Conservation (phyloP, 2,888 invertebrate genomes). For the Tachina fera region DNA sequence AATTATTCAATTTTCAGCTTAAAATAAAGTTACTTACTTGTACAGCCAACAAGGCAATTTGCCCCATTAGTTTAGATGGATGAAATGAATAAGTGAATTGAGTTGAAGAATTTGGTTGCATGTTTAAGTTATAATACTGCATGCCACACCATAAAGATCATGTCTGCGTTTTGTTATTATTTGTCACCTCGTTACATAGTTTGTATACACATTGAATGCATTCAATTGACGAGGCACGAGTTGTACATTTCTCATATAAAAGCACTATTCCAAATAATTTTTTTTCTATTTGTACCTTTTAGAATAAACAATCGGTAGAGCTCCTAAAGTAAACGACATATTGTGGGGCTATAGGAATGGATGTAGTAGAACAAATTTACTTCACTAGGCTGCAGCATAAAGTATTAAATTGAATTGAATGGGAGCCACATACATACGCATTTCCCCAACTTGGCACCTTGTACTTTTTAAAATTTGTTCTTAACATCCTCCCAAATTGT, state of each 20-base stretch:
- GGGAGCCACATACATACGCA: not conserved
- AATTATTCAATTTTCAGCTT: conserved; percentile 69
- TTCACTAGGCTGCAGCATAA: conserved; percentile 26
- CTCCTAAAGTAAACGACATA: not conserved
- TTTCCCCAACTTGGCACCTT: conserved; percentile 18
- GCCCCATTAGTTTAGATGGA: conserved; percentile 10
- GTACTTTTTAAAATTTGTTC: conserved; percentile 41
- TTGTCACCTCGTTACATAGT: conserved; percentile 73
- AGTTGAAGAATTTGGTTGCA: conserved; percentile 32
- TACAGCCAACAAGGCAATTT: conserved; percentile 54
- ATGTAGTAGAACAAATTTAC: conserved; percentile 22
- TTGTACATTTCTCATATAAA: conserved; percentile 26
- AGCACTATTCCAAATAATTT: conserved; percentile 3
- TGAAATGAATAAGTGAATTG: not conserved
- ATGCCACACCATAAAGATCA: conserved; percentile 59
- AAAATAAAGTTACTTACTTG: conserved; percentile 53
- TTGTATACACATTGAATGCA: conserved; percentile 47
- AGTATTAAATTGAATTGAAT: not conserved
- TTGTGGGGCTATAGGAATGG: conserved; percentile 17
- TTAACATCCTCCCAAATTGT: conserved; percentile 66
- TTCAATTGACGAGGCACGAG: conserved; percentile 53
- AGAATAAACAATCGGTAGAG: conserved; percentile 63
- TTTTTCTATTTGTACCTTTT: conserved; percentile 49
- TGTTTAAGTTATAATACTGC: conserved; percentile 31
- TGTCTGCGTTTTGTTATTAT: conserved; percentile 72